These are phyloP conservation scores for Diadophis punctatus DNA, from an alignment of 2,113 vertebrate genomes.

Conservation along the genomic window DNA sequence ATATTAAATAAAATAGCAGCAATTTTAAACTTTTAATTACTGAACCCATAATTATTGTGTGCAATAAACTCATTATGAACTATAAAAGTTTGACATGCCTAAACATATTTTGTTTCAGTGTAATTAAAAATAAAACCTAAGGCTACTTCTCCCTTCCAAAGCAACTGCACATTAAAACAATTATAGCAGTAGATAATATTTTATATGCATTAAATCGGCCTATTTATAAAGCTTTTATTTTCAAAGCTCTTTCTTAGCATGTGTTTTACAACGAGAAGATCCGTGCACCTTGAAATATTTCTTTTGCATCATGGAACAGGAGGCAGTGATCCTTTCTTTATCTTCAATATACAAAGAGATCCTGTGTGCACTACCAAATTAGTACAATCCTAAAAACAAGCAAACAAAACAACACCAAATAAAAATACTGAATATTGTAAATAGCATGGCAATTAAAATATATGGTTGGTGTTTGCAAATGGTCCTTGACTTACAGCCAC, in stretches of 20 bases:
- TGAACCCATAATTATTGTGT: constrained; percentile 51
- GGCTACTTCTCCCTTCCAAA: constrained; percentile 47
- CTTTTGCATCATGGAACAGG: constrained; percentile 11
- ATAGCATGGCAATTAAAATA: not conserved
- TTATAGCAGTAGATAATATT: constrained; percentile 15
- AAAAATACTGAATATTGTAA: not conserved
- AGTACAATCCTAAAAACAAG: not conserved
- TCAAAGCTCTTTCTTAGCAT: not conserved
- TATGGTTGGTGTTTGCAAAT: not conserved
- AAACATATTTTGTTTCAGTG: constrained; percentile 46
- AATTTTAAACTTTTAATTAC: constrained; percentile 56
- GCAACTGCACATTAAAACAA: constrained; percentile 18
- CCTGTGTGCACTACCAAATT: not conserved
- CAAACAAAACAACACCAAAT: not conserved
- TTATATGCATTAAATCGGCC: constrained; percentile 19
- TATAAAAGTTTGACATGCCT: constrained; percentile 49
- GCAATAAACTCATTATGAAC: constrained; percentile 55
- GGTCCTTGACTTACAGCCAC: not conserved
- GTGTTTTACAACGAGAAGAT: constrained; percentile 23
- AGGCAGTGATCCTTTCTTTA: not conserved
- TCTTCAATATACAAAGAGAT: not conserved
- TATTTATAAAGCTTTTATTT: constrained; percentile 22
- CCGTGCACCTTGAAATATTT: not conserved
- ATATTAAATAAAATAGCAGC: constrained; percentile 41
- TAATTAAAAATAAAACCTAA: constrained; percentile 56